phyloP scores from a whole-genome alignment of 1,140 invertebrate genomes.

The Cydia pomonella region DNA sequence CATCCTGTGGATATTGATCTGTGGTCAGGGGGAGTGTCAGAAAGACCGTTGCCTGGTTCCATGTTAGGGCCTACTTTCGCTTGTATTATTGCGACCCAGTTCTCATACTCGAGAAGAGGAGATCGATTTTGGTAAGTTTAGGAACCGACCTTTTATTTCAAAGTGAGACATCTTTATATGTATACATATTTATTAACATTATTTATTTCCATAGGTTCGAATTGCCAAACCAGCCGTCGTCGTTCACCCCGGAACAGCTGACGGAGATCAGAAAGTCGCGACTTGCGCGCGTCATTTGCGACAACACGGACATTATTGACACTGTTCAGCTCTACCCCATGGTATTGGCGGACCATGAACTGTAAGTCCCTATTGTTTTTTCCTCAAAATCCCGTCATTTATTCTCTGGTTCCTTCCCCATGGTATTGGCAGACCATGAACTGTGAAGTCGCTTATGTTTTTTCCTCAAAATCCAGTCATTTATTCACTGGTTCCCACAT shows the following conservation, averaged over 20 bases:
- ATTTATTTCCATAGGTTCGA: constrained; percentile 85
- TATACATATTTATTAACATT: neutral
- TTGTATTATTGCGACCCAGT: constrained; percentile 98
- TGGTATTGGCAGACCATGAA: constrained; percentile 95
- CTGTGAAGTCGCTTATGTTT: constrained; percentile 86
- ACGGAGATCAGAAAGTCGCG: constrained; percentile 93
- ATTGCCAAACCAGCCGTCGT: constrained; percentile 94
- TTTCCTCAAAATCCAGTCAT: neutral
- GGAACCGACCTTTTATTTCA: neutral
- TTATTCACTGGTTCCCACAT: neutral
- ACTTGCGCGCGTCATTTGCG: constrained; percentile 94
- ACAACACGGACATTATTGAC: constrained; percentile 96
- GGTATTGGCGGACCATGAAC: constrained; percentile 94
- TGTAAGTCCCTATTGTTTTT: constrained; percentile 84
- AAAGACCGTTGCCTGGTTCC: constrained; percentile 91
- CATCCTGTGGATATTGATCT: constrained; percentile 94
- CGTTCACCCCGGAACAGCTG: constrained; percentile 94
- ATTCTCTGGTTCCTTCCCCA: constrained; percentile 87
- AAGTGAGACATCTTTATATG: constrained; percentile 22
- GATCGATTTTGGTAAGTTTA: constrained; percentile 93
- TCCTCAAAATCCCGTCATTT: neutral
- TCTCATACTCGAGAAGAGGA: constrained; percentile 93
- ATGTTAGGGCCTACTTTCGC: constrained; percentile 97
- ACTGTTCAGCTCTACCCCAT: constrained; percentile 97
- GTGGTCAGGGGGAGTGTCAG: constrained; percentile 96